Percentiles rank a stretch among this genome's conserved stretches.
These are phyloP conservation scores for Cryptoprocta ferox DNA, from an alignment of 2,797 vertebrate genomes.

Conservation along the genomic window DNA sequence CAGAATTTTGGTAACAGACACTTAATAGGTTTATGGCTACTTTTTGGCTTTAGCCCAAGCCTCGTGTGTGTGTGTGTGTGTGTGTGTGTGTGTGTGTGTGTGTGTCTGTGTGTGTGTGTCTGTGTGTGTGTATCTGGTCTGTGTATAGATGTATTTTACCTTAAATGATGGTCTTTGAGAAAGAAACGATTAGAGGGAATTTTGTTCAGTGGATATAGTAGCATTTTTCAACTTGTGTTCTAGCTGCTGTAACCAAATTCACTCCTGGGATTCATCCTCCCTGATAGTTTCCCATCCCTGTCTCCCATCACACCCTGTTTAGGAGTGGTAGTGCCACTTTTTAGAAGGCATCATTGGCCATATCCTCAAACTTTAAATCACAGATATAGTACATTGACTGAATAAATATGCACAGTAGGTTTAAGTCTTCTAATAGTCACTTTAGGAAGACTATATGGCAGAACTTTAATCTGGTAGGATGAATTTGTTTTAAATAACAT, in stretches of 20 bases:
- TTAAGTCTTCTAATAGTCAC: neutral
- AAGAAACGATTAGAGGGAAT: neutral
- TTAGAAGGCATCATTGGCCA: neutral
- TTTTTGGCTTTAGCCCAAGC: neutral
- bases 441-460: slow-evolving; percentile 20
- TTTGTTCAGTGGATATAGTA: neutral
- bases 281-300: neutral
- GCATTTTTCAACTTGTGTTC: slow-evolving; percentile 15
- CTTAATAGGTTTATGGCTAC: neutral
- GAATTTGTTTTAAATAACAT: slow-evolving; percentile 12
- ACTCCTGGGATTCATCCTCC: neutral
- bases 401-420: neutral
- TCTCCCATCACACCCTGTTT: neutral
- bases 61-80: neutral
- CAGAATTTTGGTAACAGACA: neutral
- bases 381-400: neutral
- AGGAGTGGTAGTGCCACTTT: neutral
- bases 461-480: slow-evolving; percentile 3
- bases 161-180: slow-evolving; percentile 36
- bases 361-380: slow-evolving; percentile 15
- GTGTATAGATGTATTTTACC: neutral
- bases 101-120: neutral
- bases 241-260: neutral
- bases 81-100: neutral
- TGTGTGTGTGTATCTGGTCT: neutral